Evolutionary conservation across 2,113 vertebrate species (phyloP), one percentile per base, ranked within the genome.

Genomic region (Megaptera novaeangliae): DNA sequence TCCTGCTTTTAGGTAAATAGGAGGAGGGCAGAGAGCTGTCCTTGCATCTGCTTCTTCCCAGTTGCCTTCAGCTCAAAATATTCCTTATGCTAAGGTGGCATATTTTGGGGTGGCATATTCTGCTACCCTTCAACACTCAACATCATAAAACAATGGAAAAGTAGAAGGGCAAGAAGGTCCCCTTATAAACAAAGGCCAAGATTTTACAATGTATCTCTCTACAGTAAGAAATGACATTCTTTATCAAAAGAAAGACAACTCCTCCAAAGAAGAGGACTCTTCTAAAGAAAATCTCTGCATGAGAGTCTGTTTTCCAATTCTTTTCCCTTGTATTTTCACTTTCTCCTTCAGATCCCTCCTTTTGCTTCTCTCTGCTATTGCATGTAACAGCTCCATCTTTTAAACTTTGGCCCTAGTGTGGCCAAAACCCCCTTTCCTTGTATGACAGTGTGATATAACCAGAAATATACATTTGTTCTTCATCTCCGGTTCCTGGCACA

Each of bases 191-290:
- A 93, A 95, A 91, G 46, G 68, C 36, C 25, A 20, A 77, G 25
- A 86, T 55, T 88, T 89, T 91, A 71, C 2, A 52, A 21, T 44
- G 41, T 72, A 6, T 92, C 52, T 74, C 64, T n/a, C 57, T 84
- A 78, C 3, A 71, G 21, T 88, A 82, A 92, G 61, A 96, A 96
- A 95, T 69, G 29, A 57, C 44, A 81, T 81, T 92, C 64, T 87
- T 77, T 95, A 39, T 44, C 36, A 93, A 92, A 94, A 88, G 21
- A 91, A 95, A 95, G 3, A 90, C 34, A 86, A 52, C 85, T 82
- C 17, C 59, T 93, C 59, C 61, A 86, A 82, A 96, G 64, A 71
- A 88, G 59, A 8, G 6, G 27, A n/a, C n/a, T 77, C 29, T 85
- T 61, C 49, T 94, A 88, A 92, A 90, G 14, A 77, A 63, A 81